Conservation (phyloP, 2,888 invertebrate species). For the Campoplex capitator region DNA sequence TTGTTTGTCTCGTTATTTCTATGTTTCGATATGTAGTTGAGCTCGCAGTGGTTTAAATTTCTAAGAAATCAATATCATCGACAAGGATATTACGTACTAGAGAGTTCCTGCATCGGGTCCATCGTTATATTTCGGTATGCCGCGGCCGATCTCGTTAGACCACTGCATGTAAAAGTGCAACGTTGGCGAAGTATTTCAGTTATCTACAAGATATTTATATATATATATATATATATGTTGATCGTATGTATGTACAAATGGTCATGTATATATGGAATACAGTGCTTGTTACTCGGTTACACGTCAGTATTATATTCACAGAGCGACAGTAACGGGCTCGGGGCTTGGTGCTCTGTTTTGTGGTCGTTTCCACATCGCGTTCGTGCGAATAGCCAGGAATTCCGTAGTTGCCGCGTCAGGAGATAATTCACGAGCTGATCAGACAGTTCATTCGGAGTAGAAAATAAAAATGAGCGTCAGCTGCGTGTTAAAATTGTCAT, state of each 20-base stretch:
- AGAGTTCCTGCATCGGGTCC: constrained; percentile 40
- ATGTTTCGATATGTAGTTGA: constrained; percentile 17
- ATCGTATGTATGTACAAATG: not conserved
- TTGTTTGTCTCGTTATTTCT: not conserved
- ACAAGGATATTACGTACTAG: constrained; percentile 61
- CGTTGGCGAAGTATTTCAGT: constrained; percentile 56
- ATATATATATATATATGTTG: too few species aligned
- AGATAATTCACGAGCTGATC: constrained; percentile 54
- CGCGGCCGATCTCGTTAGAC: constrained; percentile 67
- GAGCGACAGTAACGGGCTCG: constrained; percentile 49
- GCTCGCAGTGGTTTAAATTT: constrained; percentile 59
- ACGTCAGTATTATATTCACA: constrained; percentile 60
- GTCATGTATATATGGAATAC: not conserved
- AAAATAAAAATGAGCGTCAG: constrained; percentile 8
- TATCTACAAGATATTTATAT: not conserved
- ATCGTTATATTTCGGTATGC: constrained; percentile 67
- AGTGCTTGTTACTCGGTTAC: constrained; percentile 52
- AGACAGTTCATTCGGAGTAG: constrained; percentile 44
- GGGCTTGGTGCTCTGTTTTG: constrained; percentile 44
- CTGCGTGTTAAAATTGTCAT: not conserved
- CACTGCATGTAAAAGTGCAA: constrained; percentile 20
- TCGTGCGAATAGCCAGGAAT: constrained; percentile 42
- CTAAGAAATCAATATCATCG: constrained; percentile 66
- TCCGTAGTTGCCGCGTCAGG: constrained; percentile 57
- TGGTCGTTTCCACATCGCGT: constrained; percentile 54